Evolutionary conservation across 2,888 invertebrate genomes (phyloP).

Genomic region (Zaprionus lineosus): DNA sequence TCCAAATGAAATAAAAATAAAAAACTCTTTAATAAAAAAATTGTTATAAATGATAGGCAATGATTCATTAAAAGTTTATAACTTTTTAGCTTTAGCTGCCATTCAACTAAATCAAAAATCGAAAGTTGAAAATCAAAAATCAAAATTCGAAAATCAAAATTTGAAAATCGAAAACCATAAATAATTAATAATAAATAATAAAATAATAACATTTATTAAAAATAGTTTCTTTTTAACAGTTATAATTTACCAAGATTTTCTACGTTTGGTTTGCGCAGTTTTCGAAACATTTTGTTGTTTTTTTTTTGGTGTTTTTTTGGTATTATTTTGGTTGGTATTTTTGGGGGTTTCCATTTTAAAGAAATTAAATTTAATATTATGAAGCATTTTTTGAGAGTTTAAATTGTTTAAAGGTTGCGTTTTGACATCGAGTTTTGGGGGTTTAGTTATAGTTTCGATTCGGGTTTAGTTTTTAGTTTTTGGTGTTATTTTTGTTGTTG

Average conservation of each 20-base stretch:
- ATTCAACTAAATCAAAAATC: conserved; percentile 50
- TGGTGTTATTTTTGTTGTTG: conserved; percentile 22
- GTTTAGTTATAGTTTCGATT: no score
- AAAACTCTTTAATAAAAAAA: conserved; percentile 1
- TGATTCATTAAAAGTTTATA: conserved; percentile 11
- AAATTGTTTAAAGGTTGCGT: conserved; percentile 58
- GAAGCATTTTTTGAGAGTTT: conserved; percentile 49
- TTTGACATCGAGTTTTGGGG: conserved; percentile 46
- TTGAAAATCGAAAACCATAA: no score
- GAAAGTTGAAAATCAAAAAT: no score
- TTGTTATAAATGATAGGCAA: not conserved
- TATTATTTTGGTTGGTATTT: conserved; percentile 29
- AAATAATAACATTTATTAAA: conserved; percentile 34
- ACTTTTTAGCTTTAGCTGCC: conserved; percentile 17
- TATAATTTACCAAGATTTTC: conserved; percentile 81
- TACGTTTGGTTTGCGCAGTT: conserved; percentile 67
- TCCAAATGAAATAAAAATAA: not conserved
- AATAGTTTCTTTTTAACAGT: conserved; percentile 36
- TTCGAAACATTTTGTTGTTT: conserved; percentile 49
- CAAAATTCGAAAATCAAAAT: no score
- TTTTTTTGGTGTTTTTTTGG: conserved; percentile 44
- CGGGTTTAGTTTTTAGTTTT: conserved; percentile 45
- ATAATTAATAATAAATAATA: no score
- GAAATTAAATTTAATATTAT: conserved; percentile 66
- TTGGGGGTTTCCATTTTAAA: no score